Base-by-base conservation (phyloP, 1,140 invertebrate genomes). In the Zelostemma sp. region DNA sequence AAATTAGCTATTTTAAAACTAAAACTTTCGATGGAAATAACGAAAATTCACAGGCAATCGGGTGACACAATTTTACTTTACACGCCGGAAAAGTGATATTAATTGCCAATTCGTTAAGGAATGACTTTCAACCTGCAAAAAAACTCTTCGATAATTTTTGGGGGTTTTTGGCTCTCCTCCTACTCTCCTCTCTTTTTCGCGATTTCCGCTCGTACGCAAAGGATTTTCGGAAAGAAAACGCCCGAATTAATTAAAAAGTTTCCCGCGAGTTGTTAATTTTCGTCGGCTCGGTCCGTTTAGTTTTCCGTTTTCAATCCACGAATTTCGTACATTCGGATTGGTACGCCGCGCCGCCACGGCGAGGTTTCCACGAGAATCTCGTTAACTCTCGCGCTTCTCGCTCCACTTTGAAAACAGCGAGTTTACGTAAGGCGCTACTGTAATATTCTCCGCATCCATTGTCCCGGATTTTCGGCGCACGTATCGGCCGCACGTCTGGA, bases 281-380 rank as follows among this genome's bases (percentile, higher is more conserved):
- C 19, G 9, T 33, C 56, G 18, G 47, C 14, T n/a, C 38, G 19
- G 45, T 55, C 38, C 5, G 50, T 60, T 17, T 18, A 41, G 64
- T 64, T 70, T 64, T 51, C 51, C 18, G 61, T 8, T 64, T 53
- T 64, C 67, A 60, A 50, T 67, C 56, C 59, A 60, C 56, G 53
- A 64, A 57, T 70, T 54, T 15, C 41, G 43, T 40, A 70, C 45
- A 33, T 70, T 61, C 51, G 19, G 48, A 47, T 45, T 49, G 49
- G 31, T 61, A 43, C 18, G 56, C 62, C 40, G 14, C n/a, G n/a
- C n/a, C n/a, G n/a, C n/a, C n/a, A n/a, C 58, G 53, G 9, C 8
- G 38, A 51, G 41, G 55, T 72, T 68, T 71, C 66, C 61, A 72
- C 62, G 60, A 59, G 61, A 75, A 69, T 69, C 63, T 72, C 66